A percentile compares a stretch with the other conserved stretches of the same genome.
phyloP scores from a whole-genome alignment of 2,113 vertebrate genomes.

The Alethe diademata region DNA sequence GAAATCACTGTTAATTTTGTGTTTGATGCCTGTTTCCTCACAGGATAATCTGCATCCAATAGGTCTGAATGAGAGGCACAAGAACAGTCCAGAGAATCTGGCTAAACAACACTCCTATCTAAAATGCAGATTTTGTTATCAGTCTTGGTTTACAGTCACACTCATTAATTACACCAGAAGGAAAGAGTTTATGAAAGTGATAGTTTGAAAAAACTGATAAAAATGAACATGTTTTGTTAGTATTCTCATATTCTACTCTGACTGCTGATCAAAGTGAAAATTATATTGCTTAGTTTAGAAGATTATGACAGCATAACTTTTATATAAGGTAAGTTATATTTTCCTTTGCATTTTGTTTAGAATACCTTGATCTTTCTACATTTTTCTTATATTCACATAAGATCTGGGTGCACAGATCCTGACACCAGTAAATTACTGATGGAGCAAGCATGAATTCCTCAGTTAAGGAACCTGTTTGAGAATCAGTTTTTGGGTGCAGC shows the following conservation, averaged over 20 bases:
- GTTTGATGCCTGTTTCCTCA: neutral
- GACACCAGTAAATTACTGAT: neutral
- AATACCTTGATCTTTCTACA: neutral
- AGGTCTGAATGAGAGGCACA: neutral
- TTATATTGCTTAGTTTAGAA: neutral
- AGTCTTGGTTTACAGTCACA: neutral
- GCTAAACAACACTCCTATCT: neutral
- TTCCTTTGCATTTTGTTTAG: neutral
- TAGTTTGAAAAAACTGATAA: neutral
- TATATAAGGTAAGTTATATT: neutral
- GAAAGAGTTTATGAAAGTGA: neutral
- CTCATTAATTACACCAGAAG: neutral
- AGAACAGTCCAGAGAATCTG: neutral
- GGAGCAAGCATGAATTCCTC: neutral
- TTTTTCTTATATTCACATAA: neutral
- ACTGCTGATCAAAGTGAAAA: neutral
- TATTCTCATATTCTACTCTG: neutral
- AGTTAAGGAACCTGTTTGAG: neutral
- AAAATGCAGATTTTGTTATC: neutral
- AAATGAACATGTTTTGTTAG: neutral
- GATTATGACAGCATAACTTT: neutral
- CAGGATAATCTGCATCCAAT: neutral
- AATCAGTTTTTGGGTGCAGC: neutral
- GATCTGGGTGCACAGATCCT: neutral
- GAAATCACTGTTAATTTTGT: neutral